A percentile compares a stretch with the other conserved stretches of the same genome.
Evolutionary conservation across 2,888 invertebrate genomes (phyloP).

Genomic region (Drosophila peninsularis): DNA sequence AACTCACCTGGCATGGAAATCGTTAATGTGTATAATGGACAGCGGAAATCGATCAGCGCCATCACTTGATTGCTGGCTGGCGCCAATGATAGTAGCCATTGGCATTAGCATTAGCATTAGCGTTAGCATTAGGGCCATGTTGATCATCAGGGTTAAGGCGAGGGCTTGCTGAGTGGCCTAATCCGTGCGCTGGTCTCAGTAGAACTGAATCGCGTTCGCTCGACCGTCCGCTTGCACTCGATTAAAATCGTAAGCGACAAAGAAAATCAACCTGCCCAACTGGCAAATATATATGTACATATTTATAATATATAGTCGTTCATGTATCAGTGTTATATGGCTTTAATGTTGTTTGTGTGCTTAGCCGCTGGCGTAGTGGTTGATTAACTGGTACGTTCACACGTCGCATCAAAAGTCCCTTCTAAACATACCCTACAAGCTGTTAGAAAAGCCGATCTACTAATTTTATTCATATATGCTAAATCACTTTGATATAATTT

Average conservation of each 20-base stretch:
- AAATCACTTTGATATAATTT: neutral
- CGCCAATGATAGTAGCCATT: conserved; percentile 1
- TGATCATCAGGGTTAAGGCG: neutral
- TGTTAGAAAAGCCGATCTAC: neutral
- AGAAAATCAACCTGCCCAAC: neutral
- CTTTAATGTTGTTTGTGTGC: neutral
- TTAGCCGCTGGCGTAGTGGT: neutral
- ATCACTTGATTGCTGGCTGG: conserved; percentile 4
- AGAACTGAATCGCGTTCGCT: conserved; percentile 7
- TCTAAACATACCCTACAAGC: neutral
- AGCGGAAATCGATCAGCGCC: conserved; percentile 76
- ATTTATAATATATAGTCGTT: conserved; percentile 3
- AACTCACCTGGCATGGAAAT: conserved; percentile 83
- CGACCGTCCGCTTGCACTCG: neutral
- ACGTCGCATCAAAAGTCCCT: neutral
- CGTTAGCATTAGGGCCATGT: neutral
- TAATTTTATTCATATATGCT: neutral
- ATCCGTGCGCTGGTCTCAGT: conserved; percentile 11
- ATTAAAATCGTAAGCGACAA: neutral
- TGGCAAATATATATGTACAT: neutral
- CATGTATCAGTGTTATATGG: conserved; percentile 7
- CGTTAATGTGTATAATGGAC: conserved; percentile 84
- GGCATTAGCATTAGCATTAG: conserved; percentile 16
- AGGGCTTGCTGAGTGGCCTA: neutral
- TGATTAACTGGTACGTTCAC: neutral